Base-by-base conservation (phyloP, 2,888 invertebrate genomes). In the Uloborus plumipes region DNA sequence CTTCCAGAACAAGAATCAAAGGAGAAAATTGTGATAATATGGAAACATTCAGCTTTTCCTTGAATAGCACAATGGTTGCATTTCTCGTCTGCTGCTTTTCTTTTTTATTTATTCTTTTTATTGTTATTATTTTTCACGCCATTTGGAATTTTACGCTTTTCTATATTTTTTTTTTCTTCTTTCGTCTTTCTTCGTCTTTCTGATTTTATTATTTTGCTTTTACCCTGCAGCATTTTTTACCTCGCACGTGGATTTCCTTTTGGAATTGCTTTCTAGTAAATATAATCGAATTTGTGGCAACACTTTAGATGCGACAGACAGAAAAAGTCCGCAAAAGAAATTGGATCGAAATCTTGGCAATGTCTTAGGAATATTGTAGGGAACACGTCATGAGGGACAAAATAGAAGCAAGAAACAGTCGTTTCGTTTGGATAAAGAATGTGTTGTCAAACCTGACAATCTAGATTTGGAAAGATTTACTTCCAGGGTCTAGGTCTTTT, bases 261-360 rank as follows among this genome's bases (percentile, higher is more conserved):
- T 14, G n/a, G 67, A 61, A 67, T 75, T 75, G 65, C 59, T 75
- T 75, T 61, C 39, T 47, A 50, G 13, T n/a, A 47, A 67, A 67
- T 59, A 67, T 75, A 75, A 75, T 75, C 75, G 75, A 75, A 67
- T 75, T 75, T 75, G 75, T 67, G 67, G 67, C 75, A 67, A 51
- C 61, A 61, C 66, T 67, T 26, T n/a, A 50, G 51, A 75, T 51
- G 59, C 67, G 67, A 67, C 61, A 47, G 50, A 61, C 50, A 65
- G 62, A 75, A 75, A 67, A 47, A 53, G 55, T 9, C 39, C 9
- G 39, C 16, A 22, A 13, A 18, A 39, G 58, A 51, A 74, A 75
- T 67, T 75, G 75, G 75, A 75, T 75, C 75, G 75, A 75, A 75
- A 50, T 50, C 75, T 39, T 49, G 50, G 58, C 50, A 75, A 65